phyloP scores from a whole-genome alignment of 2,113 vertebrate genomes.

The Merops nubicus region DNA sequence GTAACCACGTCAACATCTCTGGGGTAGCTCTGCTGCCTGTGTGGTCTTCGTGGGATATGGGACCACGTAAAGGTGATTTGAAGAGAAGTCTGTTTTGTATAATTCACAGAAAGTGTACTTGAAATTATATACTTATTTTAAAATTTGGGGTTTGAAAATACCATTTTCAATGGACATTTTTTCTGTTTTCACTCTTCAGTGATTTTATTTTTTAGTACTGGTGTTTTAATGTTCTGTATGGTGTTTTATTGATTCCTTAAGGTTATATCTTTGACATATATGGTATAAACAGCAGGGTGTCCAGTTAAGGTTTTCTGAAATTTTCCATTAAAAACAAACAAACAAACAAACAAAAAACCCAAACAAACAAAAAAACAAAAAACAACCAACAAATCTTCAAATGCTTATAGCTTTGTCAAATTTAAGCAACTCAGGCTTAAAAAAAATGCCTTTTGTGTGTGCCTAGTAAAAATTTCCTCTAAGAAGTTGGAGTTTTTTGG shows the following conservation, averaged over 20 bases:
- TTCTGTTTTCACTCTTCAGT: neutral
- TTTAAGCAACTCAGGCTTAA: neutral
- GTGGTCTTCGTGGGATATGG: accelerated
- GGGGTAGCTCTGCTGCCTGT: neutral
- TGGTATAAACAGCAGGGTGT: neutral
- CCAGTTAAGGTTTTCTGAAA: neutral
- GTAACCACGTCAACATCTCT: accelerated
- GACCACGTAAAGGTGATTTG: accelerated
- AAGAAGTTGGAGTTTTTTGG: neutral
- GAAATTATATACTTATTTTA: neutral
- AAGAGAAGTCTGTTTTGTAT: neutral
- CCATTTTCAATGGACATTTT: accelerated
- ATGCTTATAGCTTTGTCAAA: neutral
- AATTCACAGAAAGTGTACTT: neutral
- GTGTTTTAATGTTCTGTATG: neutral
- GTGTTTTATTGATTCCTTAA: neutral
- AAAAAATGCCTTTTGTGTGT: neutral
- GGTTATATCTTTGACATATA: neutral
- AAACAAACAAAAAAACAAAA: too few relatives aligned
- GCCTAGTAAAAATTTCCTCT: neutral
- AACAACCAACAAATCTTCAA: neutral
- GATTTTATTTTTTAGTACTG: neutral
- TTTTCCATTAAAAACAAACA: neutral
- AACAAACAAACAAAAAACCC: too few relatives aligned
- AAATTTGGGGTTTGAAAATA: neutral